Conservation (phyloP, 2,888 invertebrate species). For the Epistrophe eligans region DNA sequence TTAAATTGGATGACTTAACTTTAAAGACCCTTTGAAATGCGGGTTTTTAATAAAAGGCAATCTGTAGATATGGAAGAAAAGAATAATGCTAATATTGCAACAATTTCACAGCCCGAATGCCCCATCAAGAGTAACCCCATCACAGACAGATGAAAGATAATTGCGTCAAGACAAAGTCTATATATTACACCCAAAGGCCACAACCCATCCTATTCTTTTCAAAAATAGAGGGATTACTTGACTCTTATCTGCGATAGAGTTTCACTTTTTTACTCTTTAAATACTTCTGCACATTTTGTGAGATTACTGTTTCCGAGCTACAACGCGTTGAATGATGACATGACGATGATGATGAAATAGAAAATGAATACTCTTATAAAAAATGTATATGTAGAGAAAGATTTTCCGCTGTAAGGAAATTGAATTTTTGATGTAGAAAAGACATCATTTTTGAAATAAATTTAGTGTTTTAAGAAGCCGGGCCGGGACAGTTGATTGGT, state of each 20-base stretch:
- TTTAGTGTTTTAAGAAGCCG: slow-evolving; percentile 54
- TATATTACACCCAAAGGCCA: background rate
- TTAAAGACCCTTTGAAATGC: slow-evolving; percentile 62
- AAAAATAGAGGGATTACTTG: slow-evolving; percentile 62
- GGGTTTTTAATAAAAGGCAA: slow-evolving; percentile 34
- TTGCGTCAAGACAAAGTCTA: slow-evolving; percentile 32
- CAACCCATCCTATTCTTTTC: background rate
- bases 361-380: slow-evolving; percentile 49
- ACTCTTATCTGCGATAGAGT: slow-evolving; percentile 37
- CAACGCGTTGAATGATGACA: slow-evolving; percentile 56
- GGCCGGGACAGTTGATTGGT: slow-evolving; percentile 5
- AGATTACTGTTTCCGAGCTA: slow-evolving; percentile 45
- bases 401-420: slow-evolving; percentile 70
- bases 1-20: slow-evolving; percentile 27
- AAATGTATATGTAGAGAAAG: slow-evolving; percentile 45
- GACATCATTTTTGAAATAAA: slow-evolving; percentile 37
- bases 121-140: slow-evolving; percentile 42
- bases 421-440: slow-evolving; percentile 58
- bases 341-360: slow-evolving; percentile 53
- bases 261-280: background rate
- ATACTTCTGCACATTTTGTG: slow-evolving; percentile 33
- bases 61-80: slow-evolving; percentile 23
- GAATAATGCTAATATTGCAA: slow-evolving; percentile 29
- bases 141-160: slow-evolving; percentile 15
- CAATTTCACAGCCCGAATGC: slow-evolving; percentile 18